Conservation (phyloP, 2,113 vertebrate genomes). For the Mus pahari region DNA sequence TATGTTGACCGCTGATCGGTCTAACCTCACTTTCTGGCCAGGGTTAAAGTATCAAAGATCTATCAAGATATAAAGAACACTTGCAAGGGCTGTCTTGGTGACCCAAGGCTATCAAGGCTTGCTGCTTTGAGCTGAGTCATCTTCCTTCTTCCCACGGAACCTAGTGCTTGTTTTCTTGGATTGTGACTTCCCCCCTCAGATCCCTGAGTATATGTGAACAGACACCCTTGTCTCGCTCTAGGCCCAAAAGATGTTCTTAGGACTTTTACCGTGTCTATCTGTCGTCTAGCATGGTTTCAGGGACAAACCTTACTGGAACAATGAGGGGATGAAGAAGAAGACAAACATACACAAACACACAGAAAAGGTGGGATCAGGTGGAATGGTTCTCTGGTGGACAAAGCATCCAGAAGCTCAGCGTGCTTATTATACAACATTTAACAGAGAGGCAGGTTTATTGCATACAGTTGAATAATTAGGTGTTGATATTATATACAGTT, state of each 20-base stretch:
- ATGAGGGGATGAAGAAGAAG: neutral
- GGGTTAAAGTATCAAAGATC: neutral
- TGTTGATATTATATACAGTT: neutral
- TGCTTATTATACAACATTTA: neutral
- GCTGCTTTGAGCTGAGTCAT: neutral
- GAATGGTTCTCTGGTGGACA: neutral
- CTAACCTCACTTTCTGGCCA: neutral
- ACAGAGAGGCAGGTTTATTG: neutral
- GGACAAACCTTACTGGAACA: neutral
- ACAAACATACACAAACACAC: neutral
- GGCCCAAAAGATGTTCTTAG: neutral
- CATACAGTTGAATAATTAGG: neutral
- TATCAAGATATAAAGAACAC: neutral
- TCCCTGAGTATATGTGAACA: neutral
- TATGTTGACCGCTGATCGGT: neutral
- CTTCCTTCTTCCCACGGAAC: neutral
- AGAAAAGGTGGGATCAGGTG: neutral
- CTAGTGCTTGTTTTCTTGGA: neutral
- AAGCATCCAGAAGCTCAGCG: neutral
- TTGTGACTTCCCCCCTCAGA: conserved; percentile 22
- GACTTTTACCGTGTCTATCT: neutral
- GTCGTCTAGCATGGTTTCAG: neutral
- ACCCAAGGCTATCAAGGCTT: neutral
- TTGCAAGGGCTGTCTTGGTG: neutral
- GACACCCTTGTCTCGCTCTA: neutral